These are phyloP conservation scores for Mixornis gularis DNA, from an alignment of 2,113 vertebrate species.

Conservation along the genomic window DNA sequence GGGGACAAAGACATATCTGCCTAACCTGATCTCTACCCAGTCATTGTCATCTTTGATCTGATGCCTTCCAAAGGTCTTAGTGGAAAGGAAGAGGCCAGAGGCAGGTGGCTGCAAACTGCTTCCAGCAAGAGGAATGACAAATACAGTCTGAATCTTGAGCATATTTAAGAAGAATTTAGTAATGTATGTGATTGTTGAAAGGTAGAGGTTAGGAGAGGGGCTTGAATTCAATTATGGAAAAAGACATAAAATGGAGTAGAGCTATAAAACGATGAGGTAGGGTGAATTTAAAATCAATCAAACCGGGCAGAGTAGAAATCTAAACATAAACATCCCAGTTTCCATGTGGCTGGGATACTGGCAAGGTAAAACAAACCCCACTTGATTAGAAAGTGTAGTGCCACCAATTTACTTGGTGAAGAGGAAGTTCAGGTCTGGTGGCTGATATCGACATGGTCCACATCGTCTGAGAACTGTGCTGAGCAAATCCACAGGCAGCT, in stretches of 20 bases:
- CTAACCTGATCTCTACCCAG: neutral
- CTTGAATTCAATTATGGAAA: neutral
- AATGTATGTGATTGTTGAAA: neutral
- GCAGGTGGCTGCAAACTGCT: neutral
- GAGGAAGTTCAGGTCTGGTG: neutral
- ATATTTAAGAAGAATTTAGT: neutral
- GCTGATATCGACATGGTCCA: fast-evolving
- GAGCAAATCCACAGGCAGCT: neutral
- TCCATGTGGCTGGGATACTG: too few species aligned
- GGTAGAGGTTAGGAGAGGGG: neutral
- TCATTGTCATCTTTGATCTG: neutral
- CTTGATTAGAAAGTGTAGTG: neutral
- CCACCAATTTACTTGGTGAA: neutral
- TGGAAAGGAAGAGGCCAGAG: neutral
- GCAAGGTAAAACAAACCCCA: neutral
- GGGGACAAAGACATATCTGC: neutral
- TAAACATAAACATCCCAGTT: neutral
- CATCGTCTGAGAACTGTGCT: neutral
- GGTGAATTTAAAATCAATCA: neutral
- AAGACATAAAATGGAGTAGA: neutral
- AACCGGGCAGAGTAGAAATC: neutral
- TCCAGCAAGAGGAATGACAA: neutral
- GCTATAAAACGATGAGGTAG: neutral
- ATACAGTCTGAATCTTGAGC: neutral
- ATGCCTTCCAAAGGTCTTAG: neutral